These are phyloP conservation scores for Peromyscus nudipes DNA, from an alignment of 2,797 vertebrate species.

Conservation along the genomic window DNA sequence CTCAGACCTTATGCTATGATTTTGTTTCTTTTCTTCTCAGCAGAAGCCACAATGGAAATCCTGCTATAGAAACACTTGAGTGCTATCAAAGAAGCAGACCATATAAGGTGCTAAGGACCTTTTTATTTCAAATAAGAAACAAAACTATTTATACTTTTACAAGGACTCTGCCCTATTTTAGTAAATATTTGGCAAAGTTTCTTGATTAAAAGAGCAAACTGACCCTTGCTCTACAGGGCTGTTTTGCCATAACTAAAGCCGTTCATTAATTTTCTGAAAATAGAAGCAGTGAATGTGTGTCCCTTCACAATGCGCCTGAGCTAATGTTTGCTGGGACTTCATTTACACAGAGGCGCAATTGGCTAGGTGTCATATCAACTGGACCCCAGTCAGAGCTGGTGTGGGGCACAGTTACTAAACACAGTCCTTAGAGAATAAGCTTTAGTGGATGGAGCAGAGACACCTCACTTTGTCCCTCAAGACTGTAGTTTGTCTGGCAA, in stretches of 20 bases:
- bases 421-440: conserved; percentile 67
- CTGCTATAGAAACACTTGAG: conserved; percentile 86
- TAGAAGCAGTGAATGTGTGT: conserved; percentile 81
- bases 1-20: conserved; percentile 70
- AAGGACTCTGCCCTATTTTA: conserved; percentile 90
- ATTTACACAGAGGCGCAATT: conserved; percentile 19
- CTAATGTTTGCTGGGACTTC: conserved; percentile 65
- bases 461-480: conserved; percentile 42
- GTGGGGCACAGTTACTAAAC: conserved; percentile 52
- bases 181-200: conserved; percentile 90
- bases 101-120: conserved; percentile 89
- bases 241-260: conserved; percentile 85
- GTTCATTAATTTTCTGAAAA: conserved; percentile 86
- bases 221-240: conserved; percentile 86
- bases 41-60: conserved; percentile 88
- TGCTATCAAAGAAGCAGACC: conserved; percentile 88
- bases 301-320: conserved; percentile 70
- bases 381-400: background rate
- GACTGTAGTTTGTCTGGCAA: conserved; percentile 65
- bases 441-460: conserved; percentile 20
- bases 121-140: conserved; percentile 91
- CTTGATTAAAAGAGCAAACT: conserved; percentile 90
- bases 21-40: conserved; percentile 76
- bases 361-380: conserved; percentile 57
- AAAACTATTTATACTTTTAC: conserved; percentile 91